phyloP scores from a whole-genome alignment of 1,140 invertebrate species.

The Caenorhabditis briggsae region DNA sequence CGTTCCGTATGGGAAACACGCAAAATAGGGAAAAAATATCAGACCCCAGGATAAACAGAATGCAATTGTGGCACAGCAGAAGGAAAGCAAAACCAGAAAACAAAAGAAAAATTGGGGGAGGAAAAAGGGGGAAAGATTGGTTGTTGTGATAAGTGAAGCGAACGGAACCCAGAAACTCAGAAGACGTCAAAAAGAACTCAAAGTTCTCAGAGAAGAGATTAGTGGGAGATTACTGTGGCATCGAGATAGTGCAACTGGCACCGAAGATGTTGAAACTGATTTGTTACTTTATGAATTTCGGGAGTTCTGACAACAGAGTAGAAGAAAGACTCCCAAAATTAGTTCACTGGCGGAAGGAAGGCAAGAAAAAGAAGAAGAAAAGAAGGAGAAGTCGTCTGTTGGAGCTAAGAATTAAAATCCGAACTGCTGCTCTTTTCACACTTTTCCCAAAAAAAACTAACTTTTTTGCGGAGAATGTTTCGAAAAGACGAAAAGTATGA shows the following conservation, averaged over 20 bases:
- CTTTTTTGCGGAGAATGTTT: not conserved
- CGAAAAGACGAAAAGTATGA: not conserved
- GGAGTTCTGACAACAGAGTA: not conserved
- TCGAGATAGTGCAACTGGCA: not conserved
- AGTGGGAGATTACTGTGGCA: not conserved
- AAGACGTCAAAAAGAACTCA: conserved; percentile 37
- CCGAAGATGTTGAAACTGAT: no score
- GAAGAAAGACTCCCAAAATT: not conserved
- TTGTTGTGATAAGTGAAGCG: conserved; percentile 30
- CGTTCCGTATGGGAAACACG: not conserved
- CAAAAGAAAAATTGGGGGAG: not conserved
- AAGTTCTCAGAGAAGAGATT: not conserved
- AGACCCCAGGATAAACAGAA: conserved; percentile 18
- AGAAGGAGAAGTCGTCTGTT: not conserved
- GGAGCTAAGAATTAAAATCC: conserved; percentile 24
- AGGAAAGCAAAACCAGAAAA: not conserved
- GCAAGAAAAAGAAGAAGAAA: not conserved
- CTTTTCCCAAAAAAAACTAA: conserved; percentile 2
- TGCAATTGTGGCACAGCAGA: not conserved
- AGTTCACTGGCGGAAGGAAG: conserved; percentile 26
- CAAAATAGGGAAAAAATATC: not conserved
- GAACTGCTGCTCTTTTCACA: conserved; percentile 11
- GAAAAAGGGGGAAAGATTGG: conserved; percentile 1
- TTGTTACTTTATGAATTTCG: no score
- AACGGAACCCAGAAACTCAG: conserved; percentile 36